Conservation (phyloP, 2,797 vertebrate species). For the Zenarchopterus dispar region DNA sequence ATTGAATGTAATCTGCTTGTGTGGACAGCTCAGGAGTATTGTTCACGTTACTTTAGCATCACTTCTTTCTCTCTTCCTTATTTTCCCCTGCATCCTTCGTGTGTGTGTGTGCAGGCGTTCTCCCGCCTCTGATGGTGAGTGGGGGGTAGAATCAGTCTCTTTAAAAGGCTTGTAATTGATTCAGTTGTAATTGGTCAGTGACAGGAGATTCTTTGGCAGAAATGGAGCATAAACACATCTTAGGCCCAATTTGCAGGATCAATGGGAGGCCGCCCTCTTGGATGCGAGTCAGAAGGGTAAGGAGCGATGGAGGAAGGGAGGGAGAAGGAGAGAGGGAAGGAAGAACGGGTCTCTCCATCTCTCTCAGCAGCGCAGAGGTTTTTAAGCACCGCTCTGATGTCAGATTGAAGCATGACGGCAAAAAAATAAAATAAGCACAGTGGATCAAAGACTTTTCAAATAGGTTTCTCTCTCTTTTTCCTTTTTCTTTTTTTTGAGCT, state of each 20-base stretch:
- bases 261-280: slow-evolving; percentile 70
- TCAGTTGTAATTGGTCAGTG: slow-evolving; percentile 84
- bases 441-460: slow-evolving; percentile 79
- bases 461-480: slow-evolving; percentile 43
- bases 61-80: slow-evolving; percentile 51
- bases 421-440: slow-evolving; percentile 59
- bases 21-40: slow-evolving; percentile 76
- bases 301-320: slow-evolving; percentile 5
- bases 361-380: slow-evolving; percentile 60
- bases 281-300: slow-evolving; percentile 36
- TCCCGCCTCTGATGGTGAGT: slow-evolving; percentile 42
- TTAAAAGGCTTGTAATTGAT: slow-evolving; percentile 86
- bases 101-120: neutral
- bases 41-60: slow-evolving; percentile 78
- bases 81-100: slow-evolving; percentile 35
- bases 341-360: slow-evolving; percentile 55
- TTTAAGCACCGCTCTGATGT: slow-evolving; percentile 72
- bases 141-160: slow-evolving; percentile 56
- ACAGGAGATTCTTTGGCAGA: slow-evolving; percentile 82
- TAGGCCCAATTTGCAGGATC: slow-evolving; percentile 83
- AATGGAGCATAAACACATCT: slow-evolving; percentile 83
- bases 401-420: slow-evolving; percentile 72
- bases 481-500: slow-evolving; percentile 6
- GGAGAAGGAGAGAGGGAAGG: slow-evolving; percentile 33
- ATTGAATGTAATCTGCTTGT: slow-evolving; percentile 79